Percentiles rank a stretch among this genome's conserved stretches.
phyloP scores from a whole-genome alignment of 2,888 invertebrate species.

The Andrena fulva region DNA sequence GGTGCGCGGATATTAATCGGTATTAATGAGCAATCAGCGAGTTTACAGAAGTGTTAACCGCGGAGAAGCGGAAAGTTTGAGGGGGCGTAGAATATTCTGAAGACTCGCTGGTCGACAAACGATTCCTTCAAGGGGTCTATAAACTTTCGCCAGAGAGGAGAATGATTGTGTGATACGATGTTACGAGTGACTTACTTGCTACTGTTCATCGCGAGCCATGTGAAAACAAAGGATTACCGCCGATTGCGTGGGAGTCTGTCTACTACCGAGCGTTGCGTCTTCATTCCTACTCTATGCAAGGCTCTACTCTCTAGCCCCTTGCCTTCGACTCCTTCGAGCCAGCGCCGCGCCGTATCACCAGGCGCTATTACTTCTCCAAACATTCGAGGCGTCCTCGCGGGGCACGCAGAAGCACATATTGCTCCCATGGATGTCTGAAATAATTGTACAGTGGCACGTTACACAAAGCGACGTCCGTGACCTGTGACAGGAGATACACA shows the following conservation, averaged over 20 bases:
- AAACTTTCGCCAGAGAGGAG: background rate
- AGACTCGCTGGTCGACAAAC: background rate
- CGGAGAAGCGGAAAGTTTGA: background rate
- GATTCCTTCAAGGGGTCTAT: background rate
- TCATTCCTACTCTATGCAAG: conserved; percentile 5
- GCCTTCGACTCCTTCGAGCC: background rate
- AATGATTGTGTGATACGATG: background rate
- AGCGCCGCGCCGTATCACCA: background rate
- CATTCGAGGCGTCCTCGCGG: background rate
- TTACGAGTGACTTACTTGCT: conserved; percentile 7
- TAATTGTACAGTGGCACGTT: background rate
- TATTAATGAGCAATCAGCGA: background rate
- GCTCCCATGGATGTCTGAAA: too few relatives aligned
- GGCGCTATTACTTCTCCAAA: background rate
- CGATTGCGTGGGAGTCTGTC: conserved; percentile 37
- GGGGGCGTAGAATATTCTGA: background rate
- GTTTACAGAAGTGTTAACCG: background rate
- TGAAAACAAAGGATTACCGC: conserved; percentile 45
- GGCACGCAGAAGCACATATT: too few relatives aligned
- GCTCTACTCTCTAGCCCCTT: background rate
- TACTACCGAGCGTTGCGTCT: conserved; percentile 25
- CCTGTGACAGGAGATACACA: background rate
- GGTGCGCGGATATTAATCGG: conserved; percentile 7
- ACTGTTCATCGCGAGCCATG: conserved; percentile 19
- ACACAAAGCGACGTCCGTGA: background rate